Conservation (phyloP, 2,113 vertebrate genomes). For the Anas platyrhynchos region DNA sequence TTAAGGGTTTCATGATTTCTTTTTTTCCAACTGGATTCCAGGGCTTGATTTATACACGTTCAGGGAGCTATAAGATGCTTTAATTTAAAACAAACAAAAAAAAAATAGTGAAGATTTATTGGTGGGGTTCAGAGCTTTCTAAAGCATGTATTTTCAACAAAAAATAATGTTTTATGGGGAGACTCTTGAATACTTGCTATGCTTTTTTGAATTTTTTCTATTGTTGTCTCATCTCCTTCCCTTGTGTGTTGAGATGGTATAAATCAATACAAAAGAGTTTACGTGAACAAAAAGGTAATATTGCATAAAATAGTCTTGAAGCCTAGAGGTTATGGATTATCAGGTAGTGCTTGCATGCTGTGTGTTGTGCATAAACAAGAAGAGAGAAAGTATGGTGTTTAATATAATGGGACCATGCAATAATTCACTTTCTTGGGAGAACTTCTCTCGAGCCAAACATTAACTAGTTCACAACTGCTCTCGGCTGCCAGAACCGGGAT, state of each 20-base stretch:
- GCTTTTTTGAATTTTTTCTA: background rate
- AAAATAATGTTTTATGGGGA: background rate
- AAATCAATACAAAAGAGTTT: constrained; percentile 24
- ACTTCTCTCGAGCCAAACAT: background rate
- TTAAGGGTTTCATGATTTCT: background rate
- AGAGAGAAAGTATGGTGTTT: background rate
- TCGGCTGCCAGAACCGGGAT: background rate
- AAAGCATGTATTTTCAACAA: background rate
- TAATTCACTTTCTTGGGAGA: constrained; percentile 41
- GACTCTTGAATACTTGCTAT: background rate
- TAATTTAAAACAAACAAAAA: background rate
- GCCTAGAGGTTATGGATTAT: constrained; percentile 12
- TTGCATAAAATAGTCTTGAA: background rate
- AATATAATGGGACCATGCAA: background rate
- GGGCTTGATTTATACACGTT: background rate
- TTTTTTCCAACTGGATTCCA: background rate
- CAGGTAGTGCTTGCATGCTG: background rate
- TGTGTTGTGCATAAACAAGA: background rate
- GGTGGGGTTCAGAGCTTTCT: background rate
- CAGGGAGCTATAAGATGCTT: background rate
- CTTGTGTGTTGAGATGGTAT: background rate
- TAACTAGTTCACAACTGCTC: constrained; percentile 26
- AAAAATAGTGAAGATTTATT: background rate
- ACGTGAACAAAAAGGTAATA: constrained; percentile 1
- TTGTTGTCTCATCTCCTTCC: background rate